Conservation (phyloP, 2,888 invertebrate species). For the Fragum fragum region DNA sequence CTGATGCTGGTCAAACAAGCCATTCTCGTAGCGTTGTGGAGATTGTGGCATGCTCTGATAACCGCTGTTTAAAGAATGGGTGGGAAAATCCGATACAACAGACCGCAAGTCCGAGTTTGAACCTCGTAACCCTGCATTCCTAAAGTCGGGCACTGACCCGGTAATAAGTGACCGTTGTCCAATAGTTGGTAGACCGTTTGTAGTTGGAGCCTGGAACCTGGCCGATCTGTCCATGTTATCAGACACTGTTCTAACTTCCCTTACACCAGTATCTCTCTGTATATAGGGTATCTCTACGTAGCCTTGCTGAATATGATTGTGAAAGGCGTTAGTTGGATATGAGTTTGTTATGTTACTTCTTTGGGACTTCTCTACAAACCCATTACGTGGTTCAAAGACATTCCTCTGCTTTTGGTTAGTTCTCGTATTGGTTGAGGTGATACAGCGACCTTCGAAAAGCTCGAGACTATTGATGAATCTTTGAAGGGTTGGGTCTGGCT, state of each 20-base stretch:
- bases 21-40: conserved; percentile 38
- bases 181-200: conserved; percentile 51
- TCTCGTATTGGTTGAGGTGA: conserved; percentile 51
- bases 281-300: background rate
- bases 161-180: conserved; percentile 37
- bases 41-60: conserved; percentile 44
- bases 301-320: background rate
- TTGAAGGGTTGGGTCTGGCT: conserved; percentile 63
- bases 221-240: conserved; percentile 15
- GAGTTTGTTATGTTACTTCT: background rate
- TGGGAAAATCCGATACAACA: conserved; percentile 31
- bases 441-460: conserved; percentile 58
- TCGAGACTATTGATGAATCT: conserved; percentile 58
- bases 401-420: conserved; percentile 51
- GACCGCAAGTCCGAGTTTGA: conserved; percentile 23
- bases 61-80: background rate
- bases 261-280: background rate
- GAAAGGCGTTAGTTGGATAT: background rate
- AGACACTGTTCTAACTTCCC: conserved; percentile 18
- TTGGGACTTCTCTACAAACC: conserved; percentile 5
- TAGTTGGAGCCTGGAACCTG: conserved; percentile 34
- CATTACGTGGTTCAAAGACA: conserved; percentile 35
- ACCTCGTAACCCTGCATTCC: conserved; percentile 46
- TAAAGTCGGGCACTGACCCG: conserved; percentile 61
- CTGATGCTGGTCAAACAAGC: conserved; percentile 37